These are phyloP conservation scores for Onychomys torridus DNA, from an alignment of 2,797 vertebrate species.

Conservation along the genomic window DNA sequence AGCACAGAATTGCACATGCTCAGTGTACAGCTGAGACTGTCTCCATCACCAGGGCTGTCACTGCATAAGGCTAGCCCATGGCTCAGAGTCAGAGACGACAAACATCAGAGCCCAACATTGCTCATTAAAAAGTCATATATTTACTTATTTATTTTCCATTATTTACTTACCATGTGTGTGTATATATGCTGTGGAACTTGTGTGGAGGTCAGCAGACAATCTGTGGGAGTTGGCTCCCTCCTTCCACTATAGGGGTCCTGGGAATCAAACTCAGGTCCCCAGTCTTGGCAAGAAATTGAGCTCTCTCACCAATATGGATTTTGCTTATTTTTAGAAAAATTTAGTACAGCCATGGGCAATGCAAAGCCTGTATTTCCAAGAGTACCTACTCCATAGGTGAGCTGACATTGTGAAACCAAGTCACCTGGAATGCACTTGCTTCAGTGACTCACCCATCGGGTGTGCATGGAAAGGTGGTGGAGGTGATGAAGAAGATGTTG, in stretches of 20 bases:
- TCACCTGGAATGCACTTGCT: fast-evolving
- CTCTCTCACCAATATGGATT: not conserved
- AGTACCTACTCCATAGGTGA: not conserved
- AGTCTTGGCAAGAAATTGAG: not conserved
- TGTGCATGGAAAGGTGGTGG: not conserved
- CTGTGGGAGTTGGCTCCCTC: not conserved
- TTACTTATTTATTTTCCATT: not conserved
- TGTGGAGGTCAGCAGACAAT: not conserved
- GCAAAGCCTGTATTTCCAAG: not conserved
- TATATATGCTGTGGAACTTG: too few relatives aligned
- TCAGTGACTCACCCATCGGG: not conserved
- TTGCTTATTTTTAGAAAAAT: not conserved
- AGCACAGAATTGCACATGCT: not conserved
- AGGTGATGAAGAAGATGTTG: not conserved
- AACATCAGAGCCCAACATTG: not conserved
- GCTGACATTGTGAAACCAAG: not conserved
- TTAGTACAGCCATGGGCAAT: not conserved
- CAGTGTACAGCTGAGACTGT: not conserved
- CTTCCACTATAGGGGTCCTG: not conserved
- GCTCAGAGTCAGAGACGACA: not conserved
- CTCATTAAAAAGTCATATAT: not conserved
- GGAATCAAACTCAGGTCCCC: not conserved
- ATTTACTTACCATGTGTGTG: too few relatives aligned
- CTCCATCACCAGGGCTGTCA: not conserved
- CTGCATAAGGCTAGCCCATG: not conserved